Evolutionary conservation across 2,113 vertebrate species (phyloP).

Genomic region (Protobothrops mucrosquamatus): DNA sequence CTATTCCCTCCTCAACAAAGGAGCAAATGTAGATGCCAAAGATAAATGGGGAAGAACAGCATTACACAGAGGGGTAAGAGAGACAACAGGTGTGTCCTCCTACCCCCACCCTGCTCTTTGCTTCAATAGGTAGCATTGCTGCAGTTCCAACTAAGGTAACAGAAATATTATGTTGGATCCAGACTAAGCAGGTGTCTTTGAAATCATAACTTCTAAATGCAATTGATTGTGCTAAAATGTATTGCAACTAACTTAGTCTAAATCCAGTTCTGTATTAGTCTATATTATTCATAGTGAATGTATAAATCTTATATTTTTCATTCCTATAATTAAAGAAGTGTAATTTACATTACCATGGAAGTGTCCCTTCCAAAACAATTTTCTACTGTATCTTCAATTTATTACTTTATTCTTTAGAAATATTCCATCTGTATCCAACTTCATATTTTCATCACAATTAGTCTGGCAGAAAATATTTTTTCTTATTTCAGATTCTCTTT

Average conservation of each 20-base stretch:
- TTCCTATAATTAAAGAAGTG: background rate
- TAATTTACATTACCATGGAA: background rate
- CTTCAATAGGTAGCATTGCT: background rate
- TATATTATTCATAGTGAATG: background rate
- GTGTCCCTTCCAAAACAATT: background rate
- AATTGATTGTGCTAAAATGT: background rate
- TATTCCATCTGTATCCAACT: background rate
- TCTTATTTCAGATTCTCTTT: background rate
- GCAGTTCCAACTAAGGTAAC: background rate
- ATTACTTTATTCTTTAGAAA: background rate
- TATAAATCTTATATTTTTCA: background rate
- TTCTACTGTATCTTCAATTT: background rate
- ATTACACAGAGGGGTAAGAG: slow-evolving; percentile 91
- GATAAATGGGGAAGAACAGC: slow-evolving; percentile 96
- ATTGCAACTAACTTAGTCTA: background rate
- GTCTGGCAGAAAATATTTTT: background rate
- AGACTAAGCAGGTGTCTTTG: background rate
- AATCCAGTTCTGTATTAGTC: background rate
- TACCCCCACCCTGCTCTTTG: background rate
- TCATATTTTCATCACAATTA: background rate
- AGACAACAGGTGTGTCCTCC: background rate
- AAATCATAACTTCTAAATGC: background rate
- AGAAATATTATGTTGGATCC: background rate
- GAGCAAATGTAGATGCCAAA: slow-evolving; percentile 94
- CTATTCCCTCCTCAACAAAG: slow-evolving; percentile 93